Percentiles rank a stretch among this genome's conserved stretches.
These are phyloP conservation scores for Beroe ovata DNA, from an alignment of 37 sponge, comb jelly and placozoan species.

Conservation along the genomic window DNA sequence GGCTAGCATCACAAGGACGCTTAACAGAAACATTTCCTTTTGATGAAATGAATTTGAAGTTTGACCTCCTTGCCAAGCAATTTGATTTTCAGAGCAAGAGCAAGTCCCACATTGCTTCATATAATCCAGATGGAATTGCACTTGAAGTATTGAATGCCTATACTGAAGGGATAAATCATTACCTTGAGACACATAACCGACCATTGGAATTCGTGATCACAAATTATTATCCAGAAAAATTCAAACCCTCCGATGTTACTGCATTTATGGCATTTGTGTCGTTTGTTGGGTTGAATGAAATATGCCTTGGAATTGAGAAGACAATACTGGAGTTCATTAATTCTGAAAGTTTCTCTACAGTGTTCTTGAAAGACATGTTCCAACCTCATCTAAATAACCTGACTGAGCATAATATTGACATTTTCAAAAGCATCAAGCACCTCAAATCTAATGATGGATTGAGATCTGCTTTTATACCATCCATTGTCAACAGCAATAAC, in stretches of 20 bases:
- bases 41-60: slow-evolving; percentile 21
- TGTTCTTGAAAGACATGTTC: slow-evolving; percentile 5
- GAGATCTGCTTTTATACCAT: slow-evolving; percentile 40
- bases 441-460: slow-evolving; percentile 51
- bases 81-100: slow-evolving; percentile 3
- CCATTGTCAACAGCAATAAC: slow-evolving; percentile 45
- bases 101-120: background rate
- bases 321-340: background rate
- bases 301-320: slow-evolving; percentile 5
- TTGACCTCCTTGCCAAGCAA: slow-evolving; percentile 32
- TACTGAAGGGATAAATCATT: slow-evolving; percentile 13
- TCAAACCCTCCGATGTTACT: background rate
- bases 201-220: slow-evolving; percentile 39
- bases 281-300: slow-evolving; percentile 57
- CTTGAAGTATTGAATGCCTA: background rate
- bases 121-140: background rate
- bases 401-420: background rate
- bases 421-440: background rate
- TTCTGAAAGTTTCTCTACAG: background rate
- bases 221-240: slow-evolving; percentile 25
- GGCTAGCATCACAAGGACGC: slow-evolving; percentile 47
- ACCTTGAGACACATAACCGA: background rate
- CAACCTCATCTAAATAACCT: slow-evolving; percentile 46
- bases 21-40: slow-evolving; percentile 31
- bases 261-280: slow-evolving; percentile 48